Conservation (phyloP, 92 coral and sea anemone species). For the Actinernus sp. region DNA sequence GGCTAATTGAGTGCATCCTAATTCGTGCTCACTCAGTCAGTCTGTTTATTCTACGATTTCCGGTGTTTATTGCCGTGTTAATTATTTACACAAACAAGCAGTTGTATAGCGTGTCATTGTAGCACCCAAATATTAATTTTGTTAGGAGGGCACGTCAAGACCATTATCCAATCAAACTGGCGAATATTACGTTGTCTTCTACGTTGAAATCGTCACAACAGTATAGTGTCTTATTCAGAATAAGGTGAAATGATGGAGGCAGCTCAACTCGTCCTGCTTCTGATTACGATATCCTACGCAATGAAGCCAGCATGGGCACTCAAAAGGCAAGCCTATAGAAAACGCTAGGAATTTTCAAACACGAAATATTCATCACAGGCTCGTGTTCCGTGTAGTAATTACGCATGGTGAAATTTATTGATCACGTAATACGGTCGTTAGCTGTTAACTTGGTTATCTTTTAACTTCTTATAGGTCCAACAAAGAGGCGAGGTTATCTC, state of each 20-base stretch:
- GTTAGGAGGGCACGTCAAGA: constrained; percentile 72
- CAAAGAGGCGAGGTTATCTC: constrained; percentile 54
- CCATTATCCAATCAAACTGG: constrained; percentile 67
- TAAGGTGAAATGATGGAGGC: not conserved
- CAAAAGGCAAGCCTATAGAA: constrained; percentile 2
- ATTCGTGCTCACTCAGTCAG: constrained; percentile 46
- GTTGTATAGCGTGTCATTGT: constrained; percentile 69
- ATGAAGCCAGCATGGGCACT: not conserved
- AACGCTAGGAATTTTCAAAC: too few species aligned
- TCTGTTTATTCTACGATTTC: constrained; percentile 60
- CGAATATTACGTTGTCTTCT: too few species aligned
- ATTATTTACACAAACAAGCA: constrained; percentile 84
- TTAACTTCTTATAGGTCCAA: constrained; percentile 28
- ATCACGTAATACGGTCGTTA: too few species aligned
- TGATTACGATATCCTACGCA: not conserved
- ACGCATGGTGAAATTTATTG: too few species aligned
- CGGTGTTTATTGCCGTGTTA: constrained; percentile 87
- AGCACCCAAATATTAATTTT: constrained; percentile 57
- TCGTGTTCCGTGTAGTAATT: too few species aligned
- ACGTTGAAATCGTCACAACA: too few species aligned
- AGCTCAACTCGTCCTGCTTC: not conserved
- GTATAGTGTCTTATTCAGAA: too few species aligned
- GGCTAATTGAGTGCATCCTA: constrained; percentile 29
- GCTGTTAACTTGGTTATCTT: too few species aligned
- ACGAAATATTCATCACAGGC: too few species aligned